Percentiles rank a stretch among this genome's conserved stretches.
phyloP scores from a whole-genome alignment of 2,797 vertebrate genomes.

The Phataginus tricuspis region DNA sequence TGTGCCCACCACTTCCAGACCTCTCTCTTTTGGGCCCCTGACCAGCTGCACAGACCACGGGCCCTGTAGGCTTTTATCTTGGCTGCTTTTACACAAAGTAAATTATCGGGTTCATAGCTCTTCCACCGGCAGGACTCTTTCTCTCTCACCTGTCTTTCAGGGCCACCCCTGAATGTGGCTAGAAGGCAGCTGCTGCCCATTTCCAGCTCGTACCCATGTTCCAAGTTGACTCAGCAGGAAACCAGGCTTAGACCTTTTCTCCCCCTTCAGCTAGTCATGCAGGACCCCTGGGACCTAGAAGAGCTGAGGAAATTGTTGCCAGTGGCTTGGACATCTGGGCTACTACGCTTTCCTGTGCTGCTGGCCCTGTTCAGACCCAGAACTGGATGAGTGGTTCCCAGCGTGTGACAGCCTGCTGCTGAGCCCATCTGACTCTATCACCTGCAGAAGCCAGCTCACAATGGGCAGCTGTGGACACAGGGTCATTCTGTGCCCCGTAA shows the following conservation, averaged over 20 bases:
- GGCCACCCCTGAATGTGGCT: not conserved
- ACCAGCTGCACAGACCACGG: fast-evolving
- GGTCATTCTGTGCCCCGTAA: not conserved
- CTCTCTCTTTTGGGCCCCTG: not conserved
- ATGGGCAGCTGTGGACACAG: no score
- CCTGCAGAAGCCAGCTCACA: not conserved
- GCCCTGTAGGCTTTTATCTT: not conserved
- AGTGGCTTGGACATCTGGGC: not conserved
- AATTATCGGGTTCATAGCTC: no score
- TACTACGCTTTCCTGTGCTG: not conserved
- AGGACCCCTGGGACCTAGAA: not conserved
- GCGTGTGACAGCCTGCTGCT: not conserved
- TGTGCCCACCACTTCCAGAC: not conserved
- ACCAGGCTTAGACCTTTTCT: not conserved
- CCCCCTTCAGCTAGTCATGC: not conserved
- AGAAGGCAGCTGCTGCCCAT: not conserved
- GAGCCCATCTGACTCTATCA: not conserved
- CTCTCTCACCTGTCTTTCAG: not conserved
- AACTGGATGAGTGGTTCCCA: not conserved
- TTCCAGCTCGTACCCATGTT: not conserved
- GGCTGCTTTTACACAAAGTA: not conserved
- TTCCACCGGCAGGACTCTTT: not conserved
- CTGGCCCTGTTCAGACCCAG: not conserved
- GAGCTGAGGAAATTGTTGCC: not conserved
- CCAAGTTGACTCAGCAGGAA: not conserved